phyloP scores from a whole-genome alignment of 2,797 vertebrate genomes.

The Brachyrhaphis roseni region DNA sequence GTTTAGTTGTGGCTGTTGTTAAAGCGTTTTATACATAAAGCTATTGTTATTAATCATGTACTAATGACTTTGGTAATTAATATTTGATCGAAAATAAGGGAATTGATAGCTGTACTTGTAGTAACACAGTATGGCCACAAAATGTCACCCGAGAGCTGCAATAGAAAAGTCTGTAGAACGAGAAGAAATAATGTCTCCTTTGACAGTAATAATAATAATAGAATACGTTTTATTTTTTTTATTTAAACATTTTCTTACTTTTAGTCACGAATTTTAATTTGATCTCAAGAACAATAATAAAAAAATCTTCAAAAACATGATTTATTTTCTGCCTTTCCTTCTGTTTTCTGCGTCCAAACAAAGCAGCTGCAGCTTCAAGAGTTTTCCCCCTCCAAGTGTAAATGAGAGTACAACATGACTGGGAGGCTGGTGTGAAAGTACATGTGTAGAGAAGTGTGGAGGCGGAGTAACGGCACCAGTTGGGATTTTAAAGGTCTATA shows the following conservation, averaged over 20 bases:
- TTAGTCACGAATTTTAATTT: background rate
- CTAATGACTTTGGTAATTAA: background rate
- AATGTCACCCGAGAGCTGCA: conserved; percentile 43
- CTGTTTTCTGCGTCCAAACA: conserved; percentile 17
- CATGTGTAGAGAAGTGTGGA: conserved; percentile 69
- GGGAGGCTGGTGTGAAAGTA: conserved; percentile 62
- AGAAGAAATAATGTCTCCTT: background rate
- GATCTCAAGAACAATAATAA: background rate
- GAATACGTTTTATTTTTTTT: background rate
- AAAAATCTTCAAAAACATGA: background rate
- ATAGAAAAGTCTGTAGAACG: background rate
- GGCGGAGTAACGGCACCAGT: conserved; percentile 64
- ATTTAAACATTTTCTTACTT: background rate
- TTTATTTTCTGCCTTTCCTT: background rate
- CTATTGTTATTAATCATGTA: background rate
- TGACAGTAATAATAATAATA: background rate
- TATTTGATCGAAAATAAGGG: background rate
- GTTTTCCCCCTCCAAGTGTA: conserved; percentile 49
- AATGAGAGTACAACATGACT: conserved; percentile 58
- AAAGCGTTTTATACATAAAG: no score
- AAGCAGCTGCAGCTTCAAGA: conserved; percentile 23
- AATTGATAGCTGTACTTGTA: conserved; percentile 10
- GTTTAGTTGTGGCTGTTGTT: no score
- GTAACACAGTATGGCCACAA: conserved; percentile 21
- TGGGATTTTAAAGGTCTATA: conserved; percentile 77